Conservation (phyloP, 1,140 invertebrate genomes). For the Muscidifurax raptorellus region DNA sequence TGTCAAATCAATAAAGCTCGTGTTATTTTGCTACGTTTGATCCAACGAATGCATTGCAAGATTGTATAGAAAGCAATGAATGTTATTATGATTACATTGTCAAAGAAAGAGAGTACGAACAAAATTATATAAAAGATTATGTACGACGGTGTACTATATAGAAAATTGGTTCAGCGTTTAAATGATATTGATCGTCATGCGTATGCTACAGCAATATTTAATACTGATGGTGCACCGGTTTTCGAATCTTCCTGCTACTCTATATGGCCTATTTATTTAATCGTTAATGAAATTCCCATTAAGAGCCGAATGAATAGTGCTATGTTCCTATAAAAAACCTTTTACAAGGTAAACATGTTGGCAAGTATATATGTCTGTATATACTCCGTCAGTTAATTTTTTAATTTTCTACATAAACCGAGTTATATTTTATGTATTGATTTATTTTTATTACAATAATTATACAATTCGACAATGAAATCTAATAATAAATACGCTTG, state of each 20-base stretch:
- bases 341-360: too few species aligned
- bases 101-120: slow-evolving; percentile 62
- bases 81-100: neutral
- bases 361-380: too few species aligned
- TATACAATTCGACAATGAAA: too few species aligned
- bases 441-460: too few species aligned
- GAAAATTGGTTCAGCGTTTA: neutral
- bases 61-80: neutral
- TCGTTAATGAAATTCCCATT: neutral
- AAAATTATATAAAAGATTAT: neutral
- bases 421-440: too few species aligned
- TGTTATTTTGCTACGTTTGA: neutral
- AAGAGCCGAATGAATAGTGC: too few species aligned
- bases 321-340: too few species aligned
- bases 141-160: neutral
- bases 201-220: neutral
- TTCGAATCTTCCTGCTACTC: neutral
- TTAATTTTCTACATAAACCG: too few species aligned
- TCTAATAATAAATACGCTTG: too few species aligned
- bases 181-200: neutral
- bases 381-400: too few species aligned
- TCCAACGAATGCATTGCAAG: neutral
- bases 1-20: neutral
- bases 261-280: neutral
- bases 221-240: neutral